Conservation (phyloP, 92 coral and sea anemone genomes). For the Zoanthus solanderi region DNA sequence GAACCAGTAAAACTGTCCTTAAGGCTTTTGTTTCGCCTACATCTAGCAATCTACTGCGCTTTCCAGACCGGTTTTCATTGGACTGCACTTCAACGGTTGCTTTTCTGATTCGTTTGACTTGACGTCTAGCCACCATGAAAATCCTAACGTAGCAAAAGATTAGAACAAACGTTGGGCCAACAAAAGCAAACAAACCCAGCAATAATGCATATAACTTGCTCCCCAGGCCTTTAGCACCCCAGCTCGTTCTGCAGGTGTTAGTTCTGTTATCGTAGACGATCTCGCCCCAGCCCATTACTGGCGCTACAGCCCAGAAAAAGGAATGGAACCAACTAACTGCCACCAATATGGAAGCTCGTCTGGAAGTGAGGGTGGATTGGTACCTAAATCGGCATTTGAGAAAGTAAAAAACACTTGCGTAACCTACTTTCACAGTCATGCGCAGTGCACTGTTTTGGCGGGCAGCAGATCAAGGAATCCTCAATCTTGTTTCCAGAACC, state of each 20-base stretch:
- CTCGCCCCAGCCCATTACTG: slow-evolving; percentile 91
- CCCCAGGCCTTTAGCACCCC: slow-evolving; percentile 76
- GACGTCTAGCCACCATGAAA: slow-evolving; percentile 75
- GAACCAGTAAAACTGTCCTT: slow-evolving; percentile 74
- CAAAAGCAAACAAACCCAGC: slow-evolving; percentile 71
- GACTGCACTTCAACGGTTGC: slow-evolving; percentile 57
- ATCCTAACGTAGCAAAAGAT: slow-evolving; percentile 73
- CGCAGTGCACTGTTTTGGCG: no score
- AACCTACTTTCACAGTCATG: no score
- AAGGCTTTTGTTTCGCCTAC: slow-evolving; percentile 69
- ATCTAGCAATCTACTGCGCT: slow-evolving; percentile 34
- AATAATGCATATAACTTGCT: slow-evolving; percentile 67
- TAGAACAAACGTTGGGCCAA: slow-evolving; percentile 64
- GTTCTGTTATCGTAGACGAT: slow-evolving; percentile 71
- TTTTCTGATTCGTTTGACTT: slow-evolving; percentile 65
- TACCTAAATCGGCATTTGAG: slow-evolving; percentile 53
- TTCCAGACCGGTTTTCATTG: slow-evolving; percentile 23
- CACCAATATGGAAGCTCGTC: slow-evolving; percentile 66
- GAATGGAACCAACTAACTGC: slow-evolving; percentile 82
- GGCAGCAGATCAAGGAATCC: no score
- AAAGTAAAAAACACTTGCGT: no score
- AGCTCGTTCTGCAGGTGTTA: slow-evolving; percentile 84
- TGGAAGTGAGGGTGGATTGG: slow-evolving; percentile 70
- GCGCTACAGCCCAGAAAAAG: slow-evolving; percentile 81
- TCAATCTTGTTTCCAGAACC: no score